Percentiles rank a stretch among this genome's conserved stretches.
Evolutionary conservation across 2,113 vertebrate species (phyloP).

Genomic region (Strix uralensis): DNA sequence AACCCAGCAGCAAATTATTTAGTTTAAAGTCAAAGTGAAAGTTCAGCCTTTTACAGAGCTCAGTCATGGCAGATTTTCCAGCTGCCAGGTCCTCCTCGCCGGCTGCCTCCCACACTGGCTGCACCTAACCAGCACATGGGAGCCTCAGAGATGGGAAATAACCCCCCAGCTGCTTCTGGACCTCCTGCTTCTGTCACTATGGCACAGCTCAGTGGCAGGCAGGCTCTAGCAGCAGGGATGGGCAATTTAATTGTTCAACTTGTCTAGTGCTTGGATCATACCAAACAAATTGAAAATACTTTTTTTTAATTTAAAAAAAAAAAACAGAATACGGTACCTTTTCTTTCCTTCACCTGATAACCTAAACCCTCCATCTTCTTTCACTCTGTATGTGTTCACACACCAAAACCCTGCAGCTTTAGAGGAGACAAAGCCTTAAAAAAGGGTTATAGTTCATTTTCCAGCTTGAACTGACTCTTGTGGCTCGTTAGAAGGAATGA

Average conservation of each 20-base stretch:
- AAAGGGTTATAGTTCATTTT: not conserved
- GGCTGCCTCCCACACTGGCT: not conserved
- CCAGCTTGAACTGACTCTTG: not conserved
- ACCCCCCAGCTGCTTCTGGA: not conserved
- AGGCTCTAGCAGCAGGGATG: not conserved
- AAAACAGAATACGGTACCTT: not conserved
- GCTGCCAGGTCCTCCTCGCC: not conserved
- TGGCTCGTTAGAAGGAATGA: not conserved
- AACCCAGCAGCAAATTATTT: not conserved
- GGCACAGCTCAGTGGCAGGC: not conserved
- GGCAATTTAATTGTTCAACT: not conserved
- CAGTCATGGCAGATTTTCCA: not conserved
- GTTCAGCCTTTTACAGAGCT: not conserved
- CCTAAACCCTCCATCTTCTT: not conserved
- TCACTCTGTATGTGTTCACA: not conserved
- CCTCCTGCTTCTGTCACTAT: not conserved
- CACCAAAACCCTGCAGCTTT: not conserved
- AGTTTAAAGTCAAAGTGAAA: constrained; percentile 19
- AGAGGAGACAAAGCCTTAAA: not conserved
- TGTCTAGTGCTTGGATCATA: not conserved
- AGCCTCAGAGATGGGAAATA: not conserved
- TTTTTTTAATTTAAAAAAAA: not conserved
- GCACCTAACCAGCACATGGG: accelerated
- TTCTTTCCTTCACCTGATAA: not conserved
- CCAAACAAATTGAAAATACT: not conserved